Evolutionary conservation across 2,113 vertebrate species (phyloP).

Genomic region (Labeo catla): DNA sequence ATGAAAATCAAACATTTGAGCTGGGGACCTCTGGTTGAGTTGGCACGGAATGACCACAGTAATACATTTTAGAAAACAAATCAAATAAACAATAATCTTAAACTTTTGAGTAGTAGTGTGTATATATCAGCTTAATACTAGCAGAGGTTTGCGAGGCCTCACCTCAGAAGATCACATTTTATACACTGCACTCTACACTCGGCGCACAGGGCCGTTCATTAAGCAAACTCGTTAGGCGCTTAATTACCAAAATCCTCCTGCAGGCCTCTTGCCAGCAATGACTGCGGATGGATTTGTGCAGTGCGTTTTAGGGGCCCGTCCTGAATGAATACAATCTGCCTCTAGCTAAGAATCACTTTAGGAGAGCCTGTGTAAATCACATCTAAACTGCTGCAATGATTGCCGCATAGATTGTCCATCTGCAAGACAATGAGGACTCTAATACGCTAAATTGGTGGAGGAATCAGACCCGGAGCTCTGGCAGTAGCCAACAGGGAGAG

Average conservation of each 20-base stretch:
- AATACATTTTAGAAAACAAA: too few species aligned
- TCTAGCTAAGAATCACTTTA: slow-evolving; percentile 30
- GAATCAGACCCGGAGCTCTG: slow-evolving; percentile 9
- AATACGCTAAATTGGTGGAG: slow-evolving; percentile 20
- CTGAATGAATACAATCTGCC: slow-evolving; percentile 52
- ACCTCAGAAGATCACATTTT: not conserved
- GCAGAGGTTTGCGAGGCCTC: not conserved
- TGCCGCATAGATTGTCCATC: slow-evolving; percentile 29
- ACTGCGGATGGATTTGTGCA: slow-evolving; percentile 15
- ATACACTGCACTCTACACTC: slow-evolving; percentile 45
- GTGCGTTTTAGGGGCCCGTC: slow-evolving; percentile 37
- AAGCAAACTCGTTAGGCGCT: slow-evolving; percentile 41
- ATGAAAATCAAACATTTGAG: too few species aligned
- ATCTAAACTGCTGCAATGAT: slow-evolving; percentile 40
- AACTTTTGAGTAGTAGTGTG: not conserved
- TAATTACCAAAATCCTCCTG: slow-evolving; percentile 50
- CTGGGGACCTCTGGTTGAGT: too few species aligned
- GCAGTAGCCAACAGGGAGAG: not conserved
- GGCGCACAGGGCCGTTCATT: not conserved
- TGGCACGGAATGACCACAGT: too few species aligned
- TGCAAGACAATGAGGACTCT: slow-evolving; percentile 23
- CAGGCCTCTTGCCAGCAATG: slow-evolving; percentile 31
- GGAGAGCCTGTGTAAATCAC: slow-evolving; percentile 36
- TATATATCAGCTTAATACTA: slow-evolving; percentile 42
- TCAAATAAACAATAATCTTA: not conserved